Conservation (phyloP, 2,888 invertebrate species). For the Zhuqinia jingwanae region DNA sequence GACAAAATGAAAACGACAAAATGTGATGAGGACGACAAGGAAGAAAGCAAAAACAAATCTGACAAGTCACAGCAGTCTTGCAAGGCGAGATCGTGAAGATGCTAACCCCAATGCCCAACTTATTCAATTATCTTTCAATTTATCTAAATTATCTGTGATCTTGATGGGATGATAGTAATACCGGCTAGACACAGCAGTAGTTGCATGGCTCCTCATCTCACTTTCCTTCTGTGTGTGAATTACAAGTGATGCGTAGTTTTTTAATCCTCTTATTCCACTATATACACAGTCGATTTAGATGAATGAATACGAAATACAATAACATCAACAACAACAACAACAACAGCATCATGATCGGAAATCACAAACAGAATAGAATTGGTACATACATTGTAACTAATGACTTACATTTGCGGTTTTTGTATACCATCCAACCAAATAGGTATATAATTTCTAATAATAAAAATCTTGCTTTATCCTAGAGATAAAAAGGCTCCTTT, state of each 20-base stretch:
- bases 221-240: not conserved
- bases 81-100: conserved; percentile 64
- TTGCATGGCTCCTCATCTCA: not conserved
- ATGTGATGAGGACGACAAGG: conserved; percentile 3
- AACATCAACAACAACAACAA: too few species aligned
- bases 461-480: conserved; percentile 14
- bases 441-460: conserved; percentile 27
- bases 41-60: conserved; percentile 56
- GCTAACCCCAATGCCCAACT: conserved; percentile 50
- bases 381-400: too few species aligned
- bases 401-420: conserved; percentile 5
- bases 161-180: conserved; percentile 36
- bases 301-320: too few species aligned
- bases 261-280: too few species aligned
- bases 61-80: conserved; percentile 32
- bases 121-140: conserved; percentile 70
- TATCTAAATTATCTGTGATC: conserved; percentile 32
- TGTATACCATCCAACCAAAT: not conserved
- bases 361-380: not conserved
- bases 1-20: not conserved
- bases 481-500: not conserved
- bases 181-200: conserved; percentile 23
- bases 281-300: too few species aligned
- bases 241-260: too few species aligned
- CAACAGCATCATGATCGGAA: not conserved